These are phyloP conservation scores for Athalia cordata DNA, from an alignment of 2,888 invertebrate genomes.

Conservation along the genomic window DNA sequence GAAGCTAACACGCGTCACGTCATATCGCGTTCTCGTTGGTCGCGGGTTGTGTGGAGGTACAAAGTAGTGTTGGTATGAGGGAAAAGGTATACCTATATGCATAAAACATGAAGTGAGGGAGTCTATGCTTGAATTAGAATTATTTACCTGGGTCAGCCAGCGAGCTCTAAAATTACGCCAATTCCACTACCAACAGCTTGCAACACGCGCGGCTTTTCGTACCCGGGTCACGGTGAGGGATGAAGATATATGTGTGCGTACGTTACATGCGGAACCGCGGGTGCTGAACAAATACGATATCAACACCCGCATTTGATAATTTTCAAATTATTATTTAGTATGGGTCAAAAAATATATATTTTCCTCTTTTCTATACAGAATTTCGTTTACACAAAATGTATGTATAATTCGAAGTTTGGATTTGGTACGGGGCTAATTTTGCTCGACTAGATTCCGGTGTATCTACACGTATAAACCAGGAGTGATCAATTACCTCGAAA, in stretches of 20 bases:
- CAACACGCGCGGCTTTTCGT: no score
- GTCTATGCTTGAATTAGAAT: conserved; percentile 58
- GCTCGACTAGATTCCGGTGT: no score
- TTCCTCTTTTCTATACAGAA: no score
- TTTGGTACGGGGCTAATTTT: no score
- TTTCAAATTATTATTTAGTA: no score
- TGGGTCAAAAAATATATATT: no score
- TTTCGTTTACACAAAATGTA: no score
- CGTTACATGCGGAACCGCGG: background rate
- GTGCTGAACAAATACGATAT: conserved; percentile 8
- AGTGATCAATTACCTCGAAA: no score
- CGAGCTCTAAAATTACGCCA: conserved; percentile 53
- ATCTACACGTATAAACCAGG: no score
- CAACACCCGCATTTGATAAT: no score
- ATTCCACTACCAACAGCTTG: background rate
- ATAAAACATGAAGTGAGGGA: conserved; percentile 58
- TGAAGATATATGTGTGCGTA: background rate
- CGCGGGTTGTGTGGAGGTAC: background rate
- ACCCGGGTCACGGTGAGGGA: background rate
- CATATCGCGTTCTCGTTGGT: conserved; percentile 6
- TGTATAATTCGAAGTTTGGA: no score
- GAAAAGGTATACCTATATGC: conserved; percentile 48
- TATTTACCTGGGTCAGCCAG: conserved; percentile 57
- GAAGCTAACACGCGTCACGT: conserved; percentile 12
- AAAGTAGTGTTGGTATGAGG: background rate